phyloP scores from a whole-genome alignment of 2,888 invertebrate genomes.

The Deilephila elpenor region DNA sequence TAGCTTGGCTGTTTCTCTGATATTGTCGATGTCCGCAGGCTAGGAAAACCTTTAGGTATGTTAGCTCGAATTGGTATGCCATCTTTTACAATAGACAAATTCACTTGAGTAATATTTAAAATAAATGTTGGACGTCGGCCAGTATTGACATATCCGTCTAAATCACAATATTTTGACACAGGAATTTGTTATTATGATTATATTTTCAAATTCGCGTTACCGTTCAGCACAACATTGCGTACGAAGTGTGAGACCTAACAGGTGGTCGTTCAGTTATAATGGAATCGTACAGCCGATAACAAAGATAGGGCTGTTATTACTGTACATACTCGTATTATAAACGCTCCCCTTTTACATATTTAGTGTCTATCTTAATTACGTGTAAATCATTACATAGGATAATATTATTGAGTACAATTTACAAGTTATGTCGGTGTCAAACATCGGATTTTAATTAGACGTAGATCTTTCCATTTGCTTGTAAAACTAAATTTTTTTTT shows the following conservation, averaged over 20 bases:
- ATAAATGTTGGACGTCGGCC: not conserved
- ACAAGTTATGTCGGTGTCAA: not conserved
- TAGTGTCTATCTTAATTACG: slow-evolving; percentile 22
- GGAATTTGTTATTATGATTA: not conserved
- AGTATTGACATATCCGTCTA: not conserved
- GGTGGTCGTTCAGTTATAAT: slow-evolving; percentile 55
- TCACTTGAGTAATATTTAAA: too few relatives aligned
- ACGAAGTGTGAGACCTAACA: slow-evolving; percentile 58
- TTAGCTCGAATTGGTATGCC: too few relatives aligned
- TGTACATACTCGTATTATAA: slow-evolving; percentile 39
- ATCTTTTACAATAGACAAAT: too few relatives aligned
- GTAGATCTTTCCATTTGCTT: too few relatives aligned
- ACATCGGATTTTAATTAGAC: not conserved
- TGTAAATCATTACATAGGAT: slow-evolving; percentile 14
- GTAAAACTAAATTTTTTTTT: too few relatives aligned
- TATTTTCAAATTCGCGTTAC: slow-evolving; percentile 28
- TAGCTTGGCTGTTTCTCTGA: too few relatives aligned
- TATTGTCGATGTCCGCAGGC: too few relatives aligned
- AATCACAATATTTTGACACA: not conserved
- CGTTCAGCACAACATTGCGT: slow-evolving; percentile 27
- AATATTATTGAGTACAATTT: slow-evolving; percentile 18
- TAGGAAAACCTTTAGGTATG: too few relatives aligned
- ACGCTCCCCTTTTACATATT: slow-evolving; percentile 29
- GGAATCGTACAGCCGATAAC: slow-evolving; percentile 56
- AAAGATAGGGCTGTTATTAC: slow-evolving; percentile 64